Evolutionary conservation across 2,888 invertebrate species (phyloP).

Genomic region (Xanthorhoe spadicearia): DNA sequence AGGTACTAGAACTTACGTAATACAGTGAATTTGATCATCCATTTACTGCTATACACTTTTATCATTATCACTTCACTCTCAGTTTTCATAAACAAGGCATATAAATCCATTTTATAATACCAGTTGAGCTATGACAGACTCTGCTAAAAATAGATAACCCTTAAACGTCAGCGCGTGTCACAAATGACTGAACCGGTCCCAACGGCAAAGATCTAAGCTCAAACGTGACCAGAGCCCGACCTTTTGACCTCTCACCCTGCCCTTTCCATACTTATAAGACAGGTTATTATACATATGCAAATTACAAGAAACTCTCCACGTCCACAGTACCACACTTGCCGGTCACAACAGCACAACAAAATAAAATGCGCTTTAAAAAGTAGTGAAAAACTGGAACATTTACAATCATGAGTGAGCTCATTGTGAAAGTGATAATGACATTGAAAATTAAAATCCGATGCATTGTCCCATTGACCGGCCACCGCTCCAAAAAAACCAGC

Average conservation of each 20-base stretch:
- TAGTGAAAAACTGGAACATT: conserved; percentile 39
- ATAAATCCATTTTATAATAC: neutral
- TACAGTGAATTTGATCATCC: neutral
- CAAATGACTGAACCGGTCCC: conserved; percentile 50
- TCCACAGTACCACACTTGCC: conserved; percentile 24
- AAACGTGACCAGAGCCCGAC: conserved; percentile 48
- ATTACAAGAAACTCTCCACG: conserved; percentile 13
- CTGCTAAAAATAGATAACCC: conserved; percentile 43
- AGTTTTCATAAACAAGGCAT: neutral
- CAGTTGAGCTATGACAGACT: neutral
- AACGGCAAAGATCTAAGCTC: conserved; percentile 36
- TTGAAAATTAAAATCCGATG: conserved; percentile 83
- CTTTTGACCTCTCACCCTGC: conserved; percentile 48
- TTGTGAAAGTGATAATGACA: conserved; percentile 84
- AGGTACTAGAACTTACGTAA: neutral
- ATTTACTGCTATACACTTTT: neutral
- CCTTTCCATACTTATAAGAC: conserved; percentile 40
- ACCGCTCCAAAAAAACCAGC: conserved; percentile 75
- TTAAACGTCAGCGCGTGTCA: conserved; percentile 51
- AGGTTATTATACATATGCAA: conserved; percentile 42
- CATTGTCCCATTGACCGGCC: conserved; percentile 79
- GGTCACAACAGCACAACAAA: conserved; percentile 19
- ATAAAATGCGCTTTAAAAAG: conserved; percentile 35
- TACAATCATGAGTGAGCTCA: conserved; percentile 61
- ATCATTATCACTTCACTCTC: neutral